phyloP scores from a whole-genome alignment of 92 coral and sea anemone genomes.

The Bergia puertoricense region DNA sequence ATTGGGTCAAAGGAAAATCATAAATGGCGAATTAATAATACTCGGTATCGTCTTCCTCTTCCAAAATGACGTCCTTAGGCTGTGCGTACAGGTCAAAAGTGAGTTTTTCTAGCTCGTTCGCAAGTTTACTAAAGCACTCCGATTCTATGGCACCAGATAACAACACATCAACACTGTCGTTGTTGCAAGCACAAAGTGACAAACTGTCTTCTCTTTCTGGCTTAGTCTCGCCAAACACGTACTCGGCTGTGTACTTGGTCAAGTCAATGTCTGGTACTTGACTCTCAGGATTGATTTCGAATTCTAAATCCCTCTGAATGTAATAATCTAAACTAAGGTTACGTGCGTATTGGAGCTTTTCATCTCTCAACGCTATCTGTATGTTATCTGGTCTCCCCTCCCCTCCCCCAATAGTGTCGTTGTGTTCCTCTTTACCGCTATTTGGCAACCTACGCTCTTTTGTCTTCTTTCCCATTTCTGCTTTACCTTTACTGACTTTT shows the following conservation, averaged over 20 bases:
- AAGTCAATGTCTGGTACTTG: conserved; percentile 22
- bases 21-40: conserved; percentile 2
- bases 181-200: neutral
- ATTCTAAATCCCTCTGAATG: conserved; percentile 23
- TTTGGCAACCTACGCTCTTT: neutral
- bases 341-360: neutral
- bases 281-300: neutral
- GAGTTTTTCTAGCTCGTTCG: conserved; percentile 22
- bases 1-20: too few relatives aligned
- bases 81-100: conserved; percentile 17
- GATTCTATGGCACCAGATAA: conserved; percentile 5
- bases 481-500: neutral
- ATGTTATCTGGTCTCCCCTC: neutral
- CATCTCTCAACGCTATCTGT: neutral
- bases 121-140: conserved; percentile 17
- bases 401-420: neutral
- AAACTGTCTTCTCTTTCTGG: neutral
- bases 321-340: neutral
- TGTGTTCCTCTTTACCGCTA: neutral
- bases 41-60: conserved; percentile 31
- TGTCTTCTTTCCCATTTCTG: neutral
- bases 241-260: conserved; percentile 16
- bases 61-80: conserved; percentile 2
- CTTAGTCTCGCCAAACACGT: neutral
- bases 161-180: neutral